Evolutionary conservation across 2,113 vertebrate genomes (phyloP).

Genomic region (Peromyscus polionotus): DNA sequence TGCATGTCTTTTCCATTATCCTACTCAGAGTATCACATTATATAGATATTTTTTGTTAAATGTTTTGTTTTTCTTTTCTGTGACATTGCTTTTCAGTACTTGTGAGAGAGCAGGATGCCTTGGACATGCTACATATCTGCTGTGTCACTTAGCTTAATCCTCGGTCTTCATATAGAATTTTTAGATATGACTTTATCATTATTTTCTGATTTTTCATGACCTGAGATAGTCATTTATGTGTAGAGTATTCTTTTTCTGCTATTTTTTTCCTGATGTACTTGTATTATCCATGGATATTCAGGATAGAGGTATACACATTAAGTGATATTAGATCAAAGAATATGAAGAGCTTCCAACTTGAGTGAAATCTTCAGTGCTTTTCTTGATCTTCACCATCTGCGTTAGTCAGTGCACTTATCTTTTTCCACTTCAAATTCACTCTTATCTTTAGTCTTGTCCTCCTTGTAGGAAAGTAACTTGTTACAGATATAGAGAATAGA

Average conservation of each 20-base stretch:
- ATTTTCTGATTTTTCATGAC: neutral
- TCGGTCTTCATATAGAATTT: neutral
- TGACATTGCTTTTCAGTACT: neutral
- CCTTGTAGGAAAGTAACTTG: neutral
- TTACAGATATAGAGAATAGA: neutral
- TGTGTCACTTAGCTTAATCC: neutral
- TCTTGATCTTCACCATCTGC: neutral
- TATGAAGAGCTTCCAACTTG: neutral
- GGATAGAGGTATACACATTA: neutral
- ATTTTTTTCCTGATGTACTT: neutral
- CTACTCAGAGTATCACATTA: rapidly evolving
- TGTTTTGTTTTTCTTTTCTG: neutral
- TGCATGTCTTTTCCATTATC: neutral
- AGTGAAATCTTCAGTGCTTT: too few species aligned
- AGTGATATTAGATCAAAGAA: neutral
- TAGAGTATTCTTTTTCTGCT: neutral
- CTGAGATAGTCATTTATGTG: neutral
- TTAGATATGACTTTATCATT: neutral
- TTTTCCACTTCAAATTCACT: neutral
- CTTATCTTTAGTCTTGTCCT: neutral
- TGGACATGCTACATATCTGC: rapidly evolving
- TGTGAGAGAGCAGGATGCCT: neutral
- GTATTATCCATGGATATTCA: neutral
- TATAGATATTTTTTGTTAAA: neutral
- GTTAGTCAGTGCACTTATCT: neutral